A percentile compares a stretch with the other conserved stretches of the same genome.
These are phyloP conservation scores for Drosophila neocordata DNA, from an alignment of 1,140 invertebrate genomes.

Conservation along the genomic window DNA sequence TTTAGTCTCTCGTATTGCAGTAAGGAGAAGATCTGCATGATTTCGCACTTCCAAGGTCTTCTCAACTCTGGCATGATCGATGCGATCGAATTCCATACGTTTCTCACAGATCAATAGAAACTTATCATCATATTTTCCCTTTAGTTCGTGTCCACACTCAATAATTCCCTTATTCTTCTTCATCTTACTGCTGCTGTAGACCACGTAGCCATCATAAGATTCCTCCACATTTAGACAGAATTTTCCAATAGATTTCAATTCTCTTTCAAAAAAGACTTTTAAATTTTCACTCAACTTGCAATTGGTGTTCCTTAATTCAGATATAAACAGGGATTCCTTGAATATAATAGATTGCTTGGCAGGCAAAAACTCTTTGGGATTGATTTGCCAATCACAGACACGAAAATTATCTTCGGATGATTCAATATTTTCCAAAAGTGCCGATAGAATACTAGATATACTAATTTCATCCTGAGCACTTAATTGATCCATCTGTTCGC, in stretches of 20 bases:
- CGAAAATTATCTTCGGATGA: slow-evolving; percentile 49
- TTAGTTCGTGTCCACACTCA: slow-evolving; percentile 66
- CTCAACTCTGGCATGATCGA: slow-evolving; percentile 62
- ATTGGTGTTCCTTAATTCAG: slow-evolving; percentile 56
- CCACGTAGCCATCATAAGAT: slow-evolving; percentile 68
- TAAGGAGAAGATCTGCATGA: slow-evolving; percentile 57
- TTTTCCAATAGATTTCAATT: slow-evolving; percentile 64
- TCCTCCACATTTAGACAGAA: slow-evolving; percentile 73
- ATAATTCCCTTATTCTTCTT: slow-evolving; percentile 58
- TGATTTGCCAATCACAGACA: slow-evolving; percentile 57
- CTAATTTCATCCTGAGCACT: slow-evolving; percentile 76
- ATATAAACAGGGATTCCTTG: slow-evolving; percentile 66
- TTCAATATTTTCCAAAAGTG: slow-evolving; percentile 55
- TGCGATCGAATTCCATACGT: slow-evolving; percentile 66
- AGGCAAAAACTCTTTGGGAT: slow-evolving; percentile 63
- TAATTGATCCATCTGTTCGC: slow-evolving; percentile 51
- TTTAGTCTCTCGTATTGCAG: slow-evolving; percentile 62
- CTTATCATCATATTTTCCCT: slow-evolving; percentile 76
- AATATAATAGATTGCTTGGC: slow-evolving; percentile 62
- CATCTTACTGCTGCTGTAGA: slow-evolving; percentile 73
- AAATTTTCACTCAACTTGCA: slow-evolving; percentile 66
- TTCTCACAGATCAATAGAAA: slow-evolving; percentile 74
- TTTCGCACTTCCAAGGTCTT: slow-evolving; percentile 66
- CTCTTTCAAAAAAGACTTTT: slow-evolving; percentile 72
- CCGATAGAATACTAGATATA: slow-evolving; percentile 73